These are phyloP conservation scores for Phyllotis vaccarum DNA, from an alignment of 2,797 vertebrate species.

Conservation along the genomic window DNA sequence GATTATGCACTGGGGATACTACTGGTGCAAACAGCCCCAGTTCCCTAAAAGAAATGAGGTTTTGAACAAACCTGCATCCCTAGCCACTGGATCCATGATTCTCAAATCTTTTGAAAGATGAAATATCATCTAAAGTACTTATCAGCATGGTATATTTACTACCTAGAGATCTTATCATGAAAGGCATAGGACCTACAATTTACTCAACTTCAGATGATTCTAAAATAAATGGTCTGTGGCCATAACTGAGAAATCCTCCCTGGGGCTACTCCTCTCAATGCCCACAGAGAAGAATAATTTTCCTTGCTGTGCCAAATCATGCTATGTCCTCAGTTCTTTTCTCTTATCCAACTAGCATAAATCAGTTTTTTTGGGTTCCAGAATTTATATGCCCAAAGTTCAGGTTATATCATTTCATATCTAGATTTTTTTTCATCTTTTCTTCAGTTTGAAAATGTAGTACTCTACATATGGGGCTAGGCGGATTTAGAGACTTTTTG, in stretches of 20 bases:
- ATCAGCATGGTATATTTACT: not conserved
- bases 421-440: not conserved
- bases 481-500: not conserved
- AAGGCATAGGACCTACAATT: not conserved
- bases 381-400: not conserved
- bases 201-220: not conserved
- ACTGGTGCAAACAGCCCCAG: not conserved
- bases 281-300: not conserved
- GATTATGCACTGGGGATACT: not conserved
- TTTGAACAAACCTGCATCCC: not conserved
- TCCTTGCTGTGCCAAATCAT: not conserved
- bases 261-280: too few relatives aligned
- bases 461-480: too few relatives aligned
- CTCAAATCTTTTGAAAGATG: not conserved
- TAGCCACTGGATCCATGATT: not conserved
- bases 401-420: not conserved
- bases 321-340: not conserved
- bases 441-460: not conserved
- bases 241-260: not conserved
- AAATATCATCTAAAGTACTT: not conserved
- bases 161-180: not conserved
- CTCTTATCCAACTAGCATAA: not conserved
- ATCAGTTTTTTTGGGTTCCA: not conserved
- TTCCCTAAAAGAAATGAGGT: not conserved
- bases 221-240: not conserved